A percentile compares a stretch with the other conserved stretches of the same genome.
Evolutionary conservation across 1,140 invertebrate species (phyloP).

Genomic region (Mycetomoellerius zeteki): DNA sequence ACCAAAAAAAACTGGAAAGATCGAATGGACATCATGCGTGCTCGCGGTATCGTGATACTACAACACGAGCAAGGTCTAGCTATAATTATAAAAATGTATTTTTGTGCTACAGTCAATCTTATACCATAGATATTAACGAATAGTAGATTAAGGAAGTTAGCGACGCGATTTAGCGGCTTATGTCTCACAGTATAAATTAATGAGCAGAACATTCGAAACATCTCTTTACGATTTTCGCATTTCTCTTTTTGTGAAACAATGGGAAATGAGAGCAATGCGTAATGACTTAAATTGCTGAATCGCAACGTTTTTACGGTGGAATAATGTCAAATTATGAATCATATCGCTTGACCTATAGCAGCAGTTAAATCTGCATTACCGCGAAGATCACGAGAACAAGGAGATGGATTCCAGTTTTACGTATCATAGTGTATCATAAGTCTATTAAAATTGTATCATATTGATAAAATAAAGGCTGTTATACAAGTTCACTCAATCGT

Average conservation of each 20-base stretch:
- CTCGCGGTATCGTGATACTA: constrained; percentile 34
- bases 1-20: constrained; percentile 3
- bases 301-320: background rate
- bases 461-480: constrained; percentile 84
- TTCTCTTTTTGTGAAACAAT: background rate
- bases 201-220: background rate
- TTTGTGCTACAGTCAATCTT: constrained; percentile 78
- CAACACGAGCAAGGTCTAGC: constrained; percentile 54
- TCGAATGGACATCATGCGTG: constrained; percentile 30
- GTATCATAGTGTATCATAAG: constrained; percentile 39
- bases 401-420: constrained; percentile 25
- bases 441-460: constrained; percentile 74
- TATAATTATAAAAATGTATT: constrained; percentile 78
- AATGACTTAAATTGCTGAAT: background rate
- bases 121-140: constrained; percentile 58
- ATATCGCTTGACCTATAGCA: constrained; percentile 65
- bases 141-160: constrained; percentile 8
- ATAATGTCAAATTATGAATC: constrained; percentile 59
- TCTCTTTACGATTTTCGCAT: background rate
- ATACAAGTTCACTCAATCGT: constrained; percentile 77
- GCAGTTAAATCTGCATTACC: constrained; percentile 50
- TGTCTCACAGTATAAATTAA: constrained; percentile 29
- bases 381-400: background rate
- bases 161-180: constrained; percentile 32
- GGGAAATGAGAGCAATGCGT: background rate